Base-by-base conservation (phyloP, 2,797 vertebrate species). In the Xenops minutus region DNA sequence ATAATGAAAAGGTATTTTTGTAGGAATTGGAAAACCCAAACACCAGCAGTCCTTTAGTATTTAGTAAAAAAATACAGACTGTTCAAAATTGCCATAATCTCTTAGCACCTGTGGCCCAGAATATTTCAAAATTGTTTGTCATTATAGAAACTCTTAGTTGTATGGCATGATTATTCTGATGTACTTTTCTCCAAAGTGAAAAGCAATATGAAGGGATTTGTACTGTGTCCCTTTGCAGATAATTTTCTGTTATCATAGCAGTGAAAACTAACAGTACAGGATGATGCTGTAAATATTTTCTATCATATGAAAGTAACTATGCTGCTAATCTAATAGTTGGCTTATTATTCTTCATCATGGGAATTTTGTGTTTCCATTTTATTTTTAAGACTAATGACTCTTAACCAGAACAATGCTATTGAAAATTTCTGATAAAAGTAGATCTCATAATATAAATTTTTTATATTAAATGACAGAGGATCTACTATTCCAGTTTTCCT, bases 261-360 rank as follows among this genome's bases (percentile, higher is more conserved):
- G 23, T 61, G 66, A 89, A 89, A 93, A 78, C 19, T 75, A 63
- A 51, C 2, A 71, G 34, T 73, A 54, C 9, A 58, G 26, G 18
- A 73, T 62, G 68, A 74, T 74, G 41, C 34, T 85, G 37, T 64
- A 93, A 93, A 72, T 92, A 89, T 91, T 82, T 89, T 90, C 86
- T 87, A 61, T 37, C 32, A 49, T 46, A 21, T 67, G 41, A 44
- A 87, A 86, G 46, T 69, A 86, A 72, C 67, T 43, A n/a, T n/a
- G 11, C 3, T 82, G n/a, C 44, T 91, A 83, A 74, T 67, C 29
- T 82, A 67, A 80, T 56, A 69, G 9, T 11, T 88, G 46, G 11
- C 7, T 77, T 56, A 24, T 69, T 76, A 29, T 49, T 93, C 24
- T 77, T 85, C 72, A 61, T 71, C 7, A 55, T 63, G 34, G 39